Conservation (phyloP, 2,797 vertebrate species). For the Buphagus erythrorhynchus region DNA sequence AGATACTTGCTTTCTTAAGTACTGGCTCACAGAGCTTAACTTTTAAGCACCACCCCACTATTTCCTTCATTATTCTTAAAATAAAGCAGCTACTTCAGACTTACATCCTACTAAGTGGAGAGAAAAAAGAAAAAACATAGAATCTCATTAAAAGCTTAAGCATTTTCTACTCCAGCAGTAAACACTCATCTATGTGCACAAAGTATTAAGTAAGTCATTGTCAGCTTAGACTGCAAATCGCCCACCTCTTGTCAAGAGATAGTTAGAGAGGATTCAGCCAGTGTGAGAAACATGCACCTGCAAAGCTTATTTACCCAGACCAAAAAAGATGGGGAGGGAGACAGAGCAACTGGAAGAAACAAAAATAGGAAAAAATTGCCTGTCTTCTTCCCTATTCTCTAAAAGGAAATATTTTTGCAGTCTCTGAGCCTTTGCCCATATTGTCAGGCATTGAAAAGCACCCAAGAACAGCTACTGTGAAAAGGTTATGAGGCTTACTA, state of each 20-base stretch:
- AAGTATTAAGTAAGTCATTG: neutral
- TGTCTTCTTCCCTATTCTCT: neutral
- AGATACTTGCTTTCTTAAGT: neutral
- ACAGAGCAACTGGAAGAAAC: neutral
- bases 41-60: neutral
- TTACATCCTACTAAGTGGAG: neutral
- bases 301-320: neutral
- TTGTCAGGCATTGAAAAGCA: neutral
- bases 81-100: neutral
- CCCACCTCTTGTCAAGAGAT: neutral
- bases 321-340: neutral
- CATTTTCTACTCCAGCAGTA: neutral
- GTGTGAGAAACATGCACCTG: neutral
- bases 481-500: neutral
- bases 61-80: neutral
- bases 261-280: neutral
- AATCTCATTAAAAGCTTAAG: neutral
- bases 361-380: neutral
- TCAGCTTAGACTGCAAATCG: neutral
- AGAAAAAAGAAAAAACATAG: neutral
- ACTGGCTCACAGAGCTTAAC: neutral
- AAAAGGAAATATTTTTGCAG: neutral
- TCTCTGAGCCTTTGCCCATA: neutral
- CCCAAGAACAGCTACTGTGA: neutral
- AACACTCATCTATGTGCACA: neutral